A percentile compares a stretch with the other conserved stretches of the same genome.
Conservation (phyloP, 2,113 vertebrate genomes). For the Haliaeetus leucogaster region DNA sequence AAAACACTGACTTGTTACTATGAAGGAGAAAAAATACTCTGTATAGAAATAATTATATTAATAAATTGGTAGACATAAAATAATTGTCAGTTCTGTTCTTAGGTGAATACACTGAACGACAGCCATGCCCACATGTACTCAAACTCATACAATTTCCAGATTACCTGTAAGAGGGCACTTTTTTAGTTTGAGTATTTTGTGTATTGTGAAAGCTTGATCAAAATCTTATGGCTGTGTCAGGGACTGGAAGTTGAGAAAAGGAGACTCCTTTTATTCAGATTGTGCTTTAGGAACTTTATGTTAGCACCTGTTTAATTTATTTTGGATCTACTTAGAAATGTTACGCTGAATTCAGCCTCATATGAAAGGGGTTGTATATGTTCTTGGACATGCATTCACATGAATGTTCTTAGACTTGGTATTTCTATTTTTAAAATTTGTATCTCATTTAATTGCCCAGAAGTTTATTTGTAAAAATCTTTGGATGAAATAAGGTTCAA, state of each 20-base stretch:
- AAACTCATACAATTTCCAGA: background rate
- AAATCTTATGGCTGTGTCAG: background rate
- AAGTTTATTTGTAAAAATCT: background rate
- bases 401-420: background rate
- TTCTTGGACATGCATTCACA: background rate
- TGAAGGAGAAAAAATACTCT: background rate
- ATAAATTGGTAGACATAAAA: slow-evolving; percentile 7
- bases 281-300: background rate
- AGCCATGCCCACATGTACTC: background rate
- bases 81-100: slow-evolving; percentile 4
- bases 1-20: slow-evolving; percentile 14
- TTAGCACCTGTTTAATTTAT: background rate
- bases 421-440: background rate
- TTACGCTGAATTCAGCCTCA: background rate
- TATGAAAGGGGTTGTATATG: background rate
- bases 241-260: background rate
- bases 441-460: background rate
- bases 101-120: background rate
- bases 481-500: background rate
- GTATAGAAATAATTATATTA: slow-evolving; percentile 2
- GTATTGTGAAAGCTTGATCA: background rate
- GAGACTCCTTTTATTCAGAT: background rate
- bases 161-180: background rate
- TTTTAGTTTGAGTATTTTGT: background rate
- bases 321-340: background rate